Evolutionary conservation across 2,113 vertebrate genomes (phyloP), one percentile per base, ranked within the genome.

Genomic region (Capricornis sumatraensis): DNA sequence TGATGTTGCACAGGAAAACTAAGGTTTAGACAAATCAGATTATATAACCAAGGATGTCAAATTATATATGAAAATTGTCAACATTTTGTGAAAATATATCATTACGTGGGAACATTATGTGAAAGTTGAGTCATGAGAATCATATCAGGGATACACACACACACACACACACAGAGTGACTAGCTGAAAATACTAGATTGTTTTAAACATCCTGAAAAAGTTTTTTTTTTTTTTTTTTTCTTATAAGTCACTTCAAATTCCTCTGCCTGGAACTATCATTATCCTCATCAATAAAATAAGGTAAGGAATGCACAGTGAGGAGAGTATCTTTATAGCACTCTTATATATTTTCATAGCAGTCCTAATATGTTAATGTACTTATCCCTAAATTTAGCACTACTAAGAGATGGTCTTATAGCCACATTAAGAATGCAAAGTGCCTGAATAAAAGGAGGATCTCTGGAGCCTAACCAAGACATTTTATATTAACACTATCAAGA

Each of bases 351-450:
- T 30, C 23, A 76, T n/a, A 76, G 45, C 12, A 30, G 7, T 47
- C 27, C 12, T 95, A 87, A 25, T 1, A 10, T 50, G 1, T 45
- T 76, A 92, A 79, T 95, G 64, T 57, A 83, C 67, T 92, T 57
- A 87, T 36, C 4, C 33, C 87, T 64, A 76, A 96, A n/a, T 95
- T 96, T 97, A 96, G 78, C 62, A 13, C 14, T 36, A 28, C 52
- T 92, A 30, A 62, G 16, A 55, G 36, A 79, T 55, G 5, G 17
- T 89, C 90, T 64, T 33, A 16, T 8, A 78, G 89, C 1, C 4
- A 62, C 2, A 5, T 76, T 92, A 78, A 89, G 53, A 92, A 96
- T 76, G 88, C 30, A 94, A 91, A 96, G 78, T 92, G 91, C 88
- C 12, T 43, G 55, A 79, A 78, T 93, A 93, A 96, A 78, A 96